A percentile compares a stretch with the other conserved stretches of the same genome.
Evolutionary conservation across 1,140 invertebrate genomes (phyloP).

Genomic region (Mercenaria mercenaria): DNA sequence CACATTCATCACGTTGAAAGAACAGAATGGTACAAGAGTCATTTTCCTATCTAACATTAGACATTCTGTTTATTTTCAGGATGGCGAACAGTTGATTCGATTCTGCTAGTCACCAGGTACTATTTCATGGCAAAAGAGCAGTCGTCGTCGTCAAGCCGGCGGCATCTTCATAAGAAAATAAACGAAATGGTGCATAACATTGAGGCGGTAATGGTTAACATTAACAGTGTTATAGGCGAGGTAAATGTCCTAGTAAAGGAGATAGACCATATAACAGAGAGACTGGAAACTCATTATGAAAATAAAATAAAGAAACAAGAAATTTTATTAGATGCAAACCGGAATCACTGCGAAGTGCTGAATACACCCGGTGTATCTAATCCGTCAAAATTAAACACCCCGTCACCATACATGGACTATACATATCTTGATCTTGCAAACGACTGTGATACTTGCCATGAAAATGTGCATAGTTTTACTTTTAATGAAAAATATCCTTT

Average conservation of each 20-base stretch:
- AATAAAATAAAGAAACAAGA: background rate
- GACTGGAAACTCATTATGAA: conserved; percentile 22
- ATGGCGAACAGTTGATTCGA: background rate
- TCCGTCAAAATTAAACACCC: conserved; percentile 20
- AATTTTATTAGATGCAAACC: conserved; percentile 27
- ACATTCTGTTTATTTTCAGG: background rate
- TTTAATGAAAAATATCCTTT: conserved; percentile 60
- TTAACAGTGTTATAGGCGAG: conserved; percentile 37
- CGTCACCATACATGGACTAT: conserved; percentile 57
- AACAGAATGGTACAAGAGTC: too few relatives aligned
- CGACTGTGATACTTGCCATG: conserved; percentile 8
- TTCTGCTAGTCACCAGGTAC: background rate
- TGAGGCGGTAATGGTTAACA: conserved; percentile 46
- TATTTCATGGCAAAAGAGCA: background rate
- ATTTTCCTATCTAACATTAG: too few relatives aligned
- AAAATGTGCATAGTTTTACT: conserved; percentile 28
- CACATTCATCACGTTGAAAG: too few relatives aligned
- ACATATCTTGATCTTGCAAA: conserved; percentile 60
- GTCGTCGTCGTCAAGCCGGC: background rate
- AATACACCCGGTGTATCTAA: background rate
- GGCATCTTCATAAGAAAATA: conserved; percentile 8
- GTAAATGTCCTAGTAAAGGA: conserved; percentile 30
- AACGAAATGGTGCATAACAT: conserved; percentile 49
- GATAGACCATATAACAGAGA: conserved; percentile 52
- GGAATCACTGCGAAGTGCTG: conserved; percentile 21